These are phyloP conservation scores for Apeira syringaria DNA, from an alignment of 2,888 invertebrate genomes.

Conservation along the genomic window DNA sequence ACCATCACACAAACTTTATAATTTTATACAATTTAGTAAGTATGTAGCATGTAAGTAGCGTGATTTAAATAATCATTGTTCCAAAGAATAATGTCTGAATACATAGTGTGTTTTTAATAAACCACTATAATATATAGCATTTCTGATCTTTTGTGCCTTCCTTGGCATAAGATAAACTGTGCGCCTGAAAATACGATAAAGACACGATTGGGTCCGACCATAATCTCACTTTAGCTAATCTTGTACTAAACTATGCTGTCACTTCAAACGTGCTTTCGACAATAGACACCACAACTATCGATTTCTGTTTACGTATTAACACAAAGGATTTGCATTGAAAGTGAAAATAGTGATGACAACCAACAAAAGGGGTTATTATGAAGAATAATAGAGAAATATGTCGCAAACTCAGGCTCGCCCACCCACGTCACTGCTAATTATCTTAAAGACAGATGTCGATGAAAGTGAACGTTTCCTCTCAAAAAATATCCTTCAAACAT, in stretches of 20 bases:
- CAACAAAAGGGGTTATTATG: conserved; percentile 61
- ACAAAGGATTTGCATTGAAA: conserved; percentile 68
- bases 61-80: too few relatives aligned
- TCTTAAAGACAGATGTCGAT: conserved; percentile 71
- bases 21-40: too few relatives aligned
- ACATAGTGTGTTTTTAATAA: too few relatives aligned
- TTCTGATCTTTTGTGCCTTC: too few relatives aligned
- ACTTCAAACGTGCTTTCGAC: conserved; percentile 24
- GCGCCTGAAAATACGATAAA: not conserved
- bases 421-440: conserved; percentile 69
- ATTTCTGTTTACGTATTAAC: conserved; percentile 65
- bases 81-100: too few relatives aligned
- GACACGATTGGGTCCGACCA: conserved; percentile 1
- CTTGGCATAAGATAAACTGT: too few relatives aligned
- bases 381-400: conserved; percentile 55
- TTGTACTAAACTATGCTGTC: conserved; percentile 5
- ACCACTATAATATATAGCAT: too few relatives aligned
- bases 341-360: conserved; percentile 75
- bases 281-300: conserved; percentile 46
- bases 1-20: too few relatives aligned
- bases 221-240: conserved; percentile 5
- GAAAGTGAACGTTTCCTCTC: conserved; percentile 63
- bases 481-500: conserved; percentile 70
- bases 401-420: conserved; percentile 50
- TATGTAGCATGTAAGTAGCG: too few relatives aligned